Evolutionary conservation across 2,888 invertebrate species (phyloP).

Genomic region (Conops quadrifasciatus): DNA sequence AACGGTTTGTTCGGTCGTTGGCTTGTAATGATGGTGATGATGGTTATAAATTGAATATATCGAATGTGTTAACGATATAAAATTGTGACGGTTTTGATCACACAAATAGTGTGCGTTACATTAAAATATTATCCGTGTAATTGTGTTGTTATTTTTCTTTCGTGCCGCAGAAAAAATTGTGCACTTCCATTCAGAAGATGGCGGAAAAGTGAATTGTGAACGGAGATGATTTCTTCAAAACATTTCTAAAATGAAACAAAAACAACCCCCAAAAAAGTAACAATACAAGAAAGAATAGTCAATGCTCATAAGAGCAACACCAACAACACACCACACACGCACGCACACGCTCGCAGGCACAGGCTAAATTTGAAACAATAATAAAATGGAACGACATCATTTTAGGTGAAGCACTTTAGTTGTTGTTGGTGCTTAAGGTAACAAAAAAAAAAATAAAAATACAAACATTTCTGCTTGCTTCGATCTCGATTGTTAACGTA

Average conservation of each 20-base stretch:
- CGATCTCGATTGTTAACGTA: no score
- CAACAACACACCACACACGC: not conserved
- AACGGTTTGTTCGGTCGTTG: not conserved
- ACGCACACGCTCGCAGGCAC: not conserved
- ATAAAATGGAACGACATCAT: no score
- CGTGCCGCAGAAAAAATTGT: not conserved
- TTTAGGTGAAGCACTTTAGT: not conserved
- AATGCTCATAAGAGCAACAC: not conserved
- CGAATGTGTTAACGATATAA: no score
- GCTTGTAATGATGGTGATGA: no score
- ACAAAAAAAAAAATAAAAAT: not conserved
- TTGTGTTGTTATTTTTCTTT: not conserved
- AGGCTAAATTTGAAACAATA: not conserved
- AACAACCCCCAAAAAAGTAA: slow-evolving; percentile 8
- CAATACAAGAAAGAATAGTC: not conserved
- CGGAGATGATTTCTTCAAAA: not conserved
- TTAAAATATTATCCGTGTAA: no score
- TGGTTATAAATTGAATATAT: no score
- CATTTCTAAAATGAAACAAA: not conserved
- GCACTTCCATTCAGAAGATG: not conserved
- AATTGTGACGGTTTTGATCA: no score
- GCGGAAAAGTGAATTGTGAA: not conserved
- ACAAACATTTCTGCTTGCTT: not conserved
- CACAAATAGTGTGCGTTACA: no score
- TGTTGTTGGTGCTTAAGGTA: not conserved